These are phyloP conservation scores for Tetragonula clypearis DNA, from an alignment of 1,140 invertebrate genomes.

Conservation along the genomic window DNA sequence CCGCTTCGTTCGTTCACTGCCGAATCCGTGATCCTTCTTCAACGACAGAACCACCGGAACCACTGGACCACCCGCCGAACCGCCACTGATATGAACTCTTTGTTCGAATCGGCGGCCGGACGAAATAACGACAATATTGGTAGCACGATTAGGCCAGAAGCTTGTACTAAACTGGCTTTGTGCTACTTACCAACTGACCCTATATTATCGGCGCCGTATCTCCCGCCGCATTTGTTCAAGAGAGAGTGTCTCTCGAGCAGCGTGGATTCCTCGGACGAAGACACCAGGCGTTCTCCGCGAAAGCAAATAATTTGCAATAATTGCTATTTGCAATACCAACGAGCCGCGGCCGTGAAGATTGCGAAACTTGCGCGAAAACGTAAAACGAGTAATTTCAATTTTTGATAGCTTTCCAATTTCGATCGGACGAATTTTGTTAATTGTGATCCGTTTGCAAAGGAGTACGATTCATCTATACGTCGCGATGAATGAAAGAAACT, in stretches of 20 bases:
- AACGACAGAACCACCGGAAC: not conserved
- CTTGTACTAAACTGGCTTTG: conserved; percentile 65
- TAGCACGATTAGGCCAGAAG: conserved; percentile 52
- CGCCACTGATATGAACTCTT: conserved; percentile 57
- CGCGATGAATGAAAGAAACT: no score
- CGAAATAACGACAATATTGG: conserved; percentile 68
- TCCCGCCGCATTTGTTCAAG: conserved; percentile 10
- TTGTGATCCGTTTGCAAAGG: no score
- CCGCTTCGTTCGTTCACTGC: not conserved
- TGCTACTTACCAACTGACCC: conserved; percentile 52
- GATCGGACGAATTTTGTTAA: no score
- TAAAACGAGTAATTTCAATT: no score
- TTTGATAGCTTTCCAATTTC: no score
- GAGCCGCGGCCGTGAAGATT: no score
- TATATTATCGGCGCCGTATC: conserved; percentile 57
- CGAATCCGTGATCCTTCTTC: not conserved
- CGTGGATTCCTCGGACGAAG: not conserved
- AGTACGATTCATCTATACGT: no score
- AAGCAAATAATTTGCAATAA: not conserved
- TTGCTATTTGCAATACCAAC: not conserved
- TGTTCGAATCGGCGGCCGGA: conserved; percentile 33
- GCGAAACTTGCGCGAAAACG: no score
- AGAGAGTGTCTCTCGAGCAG: not conserved
- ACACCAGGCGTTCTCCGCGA: not conserved
- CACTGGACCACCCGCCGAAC: conserved; percentile 65